These are phyloP conservation scores for Drosophila differens DNA, from an alignment of 2,888 invertebrate genomes.

Conservation along the genomic window DNA sequence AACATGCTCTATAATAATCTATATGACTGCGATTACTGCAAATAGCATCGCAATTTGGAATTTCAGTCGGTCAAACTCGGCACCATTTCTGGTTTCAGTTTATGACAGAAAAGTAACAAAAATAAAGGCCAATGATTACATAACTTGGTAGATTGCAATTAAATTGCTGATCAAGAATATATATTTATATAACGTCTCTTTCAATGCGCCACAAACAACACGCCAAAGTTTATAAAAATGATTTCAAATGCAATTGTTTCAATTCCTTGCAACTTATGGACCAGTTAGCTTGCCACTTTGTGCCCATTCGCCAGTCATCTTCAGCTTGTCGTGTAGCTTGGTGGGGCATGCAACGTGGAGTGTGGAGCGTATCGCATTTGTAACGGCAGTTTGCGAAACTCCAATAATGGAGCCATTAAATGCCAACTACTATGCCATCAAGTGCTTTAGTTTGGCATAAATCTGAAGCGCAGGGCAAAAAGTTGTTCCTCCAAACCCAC, in stretches of 20 bases:
- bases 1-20: neutral
- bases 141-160: neutral
- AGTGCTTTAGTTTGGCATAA: conserved; percentile 81
- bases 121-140: neutral
- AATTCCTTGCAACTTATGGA: conserved; percentile 22
- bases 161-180: neutral
- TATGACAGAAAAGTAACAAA: neutral
- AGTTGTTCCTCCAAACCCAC: conserved; percentile 8
- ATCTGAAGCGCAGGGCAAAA: conserved; percentile 65
- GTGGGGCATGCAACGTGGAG: conserved; percentile 7
- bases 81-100: neutral
- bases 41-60: neutral
- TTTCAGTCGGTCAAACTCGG: neutral
- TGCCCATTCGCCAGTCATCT: neutral
- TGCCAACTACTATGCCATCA: conserved; percentile 79
- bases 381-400: conserved; percentile 70
- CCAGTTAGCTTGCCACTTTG: conserved; percentile 1
- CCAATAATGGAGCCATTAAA: conserved; percentile 80
- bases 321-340: neutral
- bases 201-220: neutral
- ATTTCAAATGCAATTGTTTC: conserved; percentile 2
- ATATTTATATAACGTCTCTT: neutral
- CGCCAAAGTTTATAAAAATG: neutral
- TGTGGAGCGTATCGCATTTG: conserved; percentile 64
- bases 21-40: neutral